Conservation (phyloP, 1,140 invertebrate species). For the Neodiprion pinetum region DNA sequence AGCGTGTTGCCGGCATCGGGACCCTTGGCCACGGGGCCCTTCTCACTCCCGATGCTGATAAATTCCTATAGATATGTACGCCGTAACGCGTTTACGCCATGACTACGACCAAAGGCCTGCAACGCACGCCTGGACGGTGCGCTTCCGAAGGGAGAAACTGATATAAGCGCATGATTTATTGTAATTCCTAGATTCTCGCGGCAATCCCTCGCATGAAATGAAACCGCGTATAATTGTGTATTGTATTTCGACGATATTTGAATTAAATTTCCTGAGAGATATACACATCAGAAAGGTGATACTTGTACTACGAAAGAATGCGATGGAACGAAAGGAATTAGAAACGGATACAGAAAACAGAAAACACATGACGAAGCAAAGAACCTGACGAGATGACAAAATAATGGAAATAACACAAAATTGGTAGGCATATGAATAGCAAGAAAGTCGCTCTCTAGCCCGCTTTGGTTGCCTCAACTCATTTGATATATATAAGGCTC, state of each 20-base stretch:
- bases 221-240: neutral
- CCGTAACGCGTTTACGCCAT: neutral
- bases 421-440: neutral
- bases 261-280: too few species aligned
- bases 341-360: neutral
- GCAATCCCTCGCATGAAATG: neutral
- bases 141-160: neutral
- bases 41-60: slow-evolving; percentile 1
- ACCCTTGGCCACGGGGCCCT: neutral
- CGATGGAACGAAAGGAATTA: neutral
- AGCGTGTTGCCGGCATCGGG: slow-evolving; percentile 6
- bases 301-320: too few species aligned
- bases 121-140: neutral
- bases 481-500: neutral
- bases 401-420: neutral
- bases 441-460: neutral
- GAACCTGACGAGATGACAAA: neutral
- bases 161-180: slow-evolving; percentile 1
- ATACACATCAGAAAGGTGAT: too few species aligned
- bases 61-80: neutral
- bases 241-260: too few species aligned
- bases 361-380: neutral
- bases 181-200: neutral
- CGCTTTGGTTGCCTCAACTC: neutral
- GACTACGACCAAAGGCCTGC: neutral